Evolutionary conservation across 1,140 invertebrate species (phyloP), one percentile per base, ranked within the genome.

Genomic region (Octopus bimaculoides): DNA sequence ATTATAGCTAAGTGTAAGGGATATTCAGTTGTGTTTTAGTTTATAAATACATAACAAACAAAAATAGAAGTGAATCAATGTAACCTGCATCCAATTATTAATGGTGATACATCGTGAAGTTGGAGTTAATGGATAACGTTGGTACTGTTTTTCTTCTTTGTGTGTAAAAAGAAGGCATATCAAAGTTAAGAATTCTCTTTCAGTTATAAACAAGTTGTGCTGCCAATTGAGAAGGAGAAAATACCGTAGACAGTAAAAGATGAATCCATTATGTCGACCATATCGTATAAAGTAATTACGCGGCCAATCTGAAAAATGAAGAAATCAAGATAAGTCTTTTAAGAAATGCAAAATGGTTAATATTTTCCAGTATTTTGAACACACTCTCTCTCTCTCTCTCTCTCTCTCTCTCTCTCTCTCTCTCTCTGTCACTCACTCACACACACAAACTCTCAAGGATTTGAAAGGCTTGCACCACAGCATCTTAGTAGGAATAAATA

Each of bases 221-320:
- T 81, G 84, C 86, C 87, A 86, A 84, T 87, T 89, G 54, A 87
- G 81, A 10, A 85, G 26, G 3, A 89, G 82, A 81, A 89, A 89
- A 80, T 88, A 89, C 4, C 89, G 84, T 14, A 89, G 81, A 5
- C 88, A 26, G 77, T 86, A 86, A 54, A 84, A 85, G 4, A 85
- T 83, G 79, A 89, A 89, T 7, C 88, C 88, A 79, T 81, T 86
- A 76, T 85, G 84, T 6, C 85, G 78, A 10, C 88, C 88, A 81
- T 88, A 89, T 20, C 82, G 81, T 14, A 88, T 84, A 82, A 88
- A 87, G 83, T 84, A 89, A 61, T 85, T 80, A 2, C 77, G 77
- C 12, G 78, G 80, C 79, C 55, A 80, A 75, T 76, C 84, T 85
- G 79, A 1, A 81, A 76, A 76, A 81, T 80, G 7, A 82, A 71